Evolutionary conservation across 2,113 vertebrate genomes (phyloP).

Genomic region (Romanogobio albipinnatus): DNA sequence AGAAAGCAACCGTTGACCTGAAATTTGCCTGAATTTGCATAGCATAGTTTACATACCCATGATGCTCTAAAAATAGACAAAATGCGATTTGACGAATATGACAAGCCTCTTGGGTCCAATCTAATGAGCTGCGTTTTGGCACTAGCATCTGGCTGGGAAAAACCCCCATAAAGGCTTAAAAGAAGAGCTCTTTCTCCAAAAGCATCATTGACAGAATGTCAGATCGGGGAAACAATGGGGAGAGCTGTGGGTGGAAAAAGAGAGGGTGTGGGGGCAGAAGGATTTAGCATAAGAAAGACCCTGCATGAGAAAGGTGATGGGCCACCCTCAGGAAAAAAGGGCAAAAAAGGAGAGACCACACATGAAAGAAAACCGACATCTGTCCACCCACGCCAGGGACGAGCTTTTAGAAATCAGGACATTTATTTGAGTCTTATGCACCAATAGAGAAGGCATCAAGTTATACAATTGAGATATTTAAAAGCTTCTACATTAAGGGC

Average conservation of each 20-base stretch:
- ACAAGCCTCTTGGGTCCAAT: neutral
- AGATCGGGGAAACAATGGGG: slow-evolving; percentile 49
- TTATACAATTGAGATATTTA: neutral
- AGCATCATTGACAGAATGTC: slow-evolving; percentile 52
- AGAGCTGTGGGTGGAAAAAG: slow-evolving; percentile 36
- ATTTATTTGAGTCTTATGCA: slow-evolving; percentile 31
- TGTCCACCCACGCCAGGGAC: slow-evolving; percentile 35
- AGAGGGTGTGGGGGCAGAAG: slow-evolving; percentile 19
- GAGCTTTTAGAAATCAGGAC: neutral
- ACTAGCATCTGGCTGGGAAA: slow-evolving; percentile 13
- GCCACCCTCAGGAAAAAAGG: slow-evolving; percentile 51
- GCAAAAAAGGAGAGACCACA: slow-evolving; percentile 56
- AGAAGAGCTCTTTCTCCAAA: slow-evolving; percentile 43
- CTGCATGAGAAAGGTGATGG: slow-evolving; percentile 44
- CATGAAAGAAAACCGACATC: slow-evolving; percentile 52
- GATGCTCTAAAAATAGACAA: neutral
- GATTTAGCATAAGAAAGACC: slow-evolving; percentile 61
- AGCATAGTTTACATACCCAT: neutral
- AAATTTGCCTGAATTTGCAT: neutral
- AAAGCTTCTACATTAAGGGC: neutral
- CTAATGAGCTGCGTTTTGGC: neutral
- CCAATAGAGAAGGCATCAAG: slow-evolving; percentile 6
- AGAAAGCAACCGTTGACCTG: neutral
- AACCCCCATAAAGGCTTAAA: slow-evolving; percentile 20
- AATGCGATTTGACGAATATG: neutral